Conservation (phyloP, 2,797 vertebrate genomes). For the Streptopelia turtur region DNA sequence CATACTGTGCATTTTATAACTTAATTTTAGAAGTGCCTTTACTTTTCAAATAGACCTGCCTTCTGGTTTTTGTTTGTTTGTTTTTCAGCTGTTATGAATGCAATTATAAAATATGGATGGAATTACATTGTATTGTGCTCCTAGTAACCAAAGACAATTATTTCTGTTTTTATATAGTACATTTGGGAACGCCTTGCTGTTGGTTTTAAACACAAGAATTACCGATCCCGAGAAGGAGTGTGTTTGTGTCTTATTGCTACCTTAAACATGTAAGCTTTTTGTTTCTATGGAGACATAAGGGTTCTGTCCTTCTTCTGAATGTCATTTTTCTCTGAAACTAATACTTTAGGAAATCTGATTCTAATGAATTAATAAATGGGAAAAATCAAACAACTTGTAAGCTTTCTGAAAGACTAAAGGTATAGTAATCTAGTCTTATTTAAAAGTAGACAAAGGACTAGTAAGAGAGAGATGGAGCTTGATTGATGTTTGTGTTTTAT, state of each 20-base stretch:
- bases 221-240: conserved; percentile 92
- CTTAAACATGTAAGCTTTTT: conserved; percentile 88
- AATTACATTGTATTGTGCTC: not conserved
- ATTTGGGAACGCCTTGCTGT: conserved; percentile 92
- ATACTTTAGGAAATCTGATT: not conserved
- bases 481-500: not conserved
- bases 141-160: conserved; percentile 20
- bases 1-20: not conserved
- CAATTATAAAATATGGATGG: not conserved
- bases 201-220: conserved; percentile 98
- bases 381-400: not conserved
- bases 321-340: not conserved
- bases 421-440: not conserved
- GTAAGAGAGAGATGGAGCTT: not conserved
- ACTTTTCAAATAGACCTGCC: not conserved
- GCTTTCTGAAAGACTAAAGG: not conserved
- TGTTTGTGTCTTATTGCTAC: conserved; percentile 93
- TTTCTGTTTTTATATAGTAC: conserved; percentile 82
- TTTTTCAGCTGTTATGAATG: not conserved
- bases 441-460: not conserved
- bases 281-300: conserved; percentile 13
- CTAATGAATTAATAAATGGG: not conserved
- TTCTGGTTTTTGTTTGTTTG: not conserved
- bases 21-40: not conserved
- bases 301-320: not conserved